A percentile compares a stretch with the other conserved stretches of the same genome.
These are phyloP conservation scores for Cephus pulcher DNA, from an alignment of 2,888 invertebrate species.

Conservation along the genomic window DNA sequence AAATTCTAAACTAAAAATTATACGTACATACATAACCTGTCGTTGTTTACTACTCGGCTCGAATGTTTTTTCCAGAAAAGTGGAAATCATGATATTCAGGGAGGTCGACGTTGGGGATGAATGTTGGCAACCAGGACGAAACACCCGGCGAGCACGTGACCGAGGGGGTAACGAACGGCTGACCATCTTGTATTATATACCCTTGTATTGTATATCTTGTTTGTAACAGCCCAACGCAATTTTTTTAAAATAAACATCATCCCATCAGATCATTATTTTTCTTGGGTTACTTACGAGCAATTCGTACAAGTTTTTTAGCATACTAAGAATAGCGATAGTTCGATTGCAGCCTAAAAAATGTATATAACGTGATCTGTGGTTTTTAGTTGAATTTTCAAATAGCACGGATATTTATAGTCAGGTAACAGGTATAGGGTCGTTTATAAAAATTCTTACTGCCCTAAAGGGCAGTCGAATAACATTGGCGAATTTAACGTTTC, in stretches of 20 bases:
- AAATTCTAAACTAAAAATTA: not conserved
- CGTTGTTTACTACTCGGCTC: not conserved
- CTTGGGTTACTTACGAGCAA: not conserved
- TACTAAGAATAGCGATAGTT: not conserved
- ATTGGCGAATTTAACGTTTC: not conserved
- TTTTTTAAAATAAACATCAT: not conserved
- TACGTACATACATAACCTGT: too few species aligned
- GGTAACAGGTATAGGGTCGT: not conserved
- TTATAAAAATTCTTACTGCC: not conserved
- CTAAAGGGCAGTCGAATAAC: not conserved
- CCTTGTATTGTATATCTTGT: too few species aligned
- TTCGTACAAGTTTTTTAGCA: not conserved
- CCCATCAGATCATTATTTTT: not conserved
- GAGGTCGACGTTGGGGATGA: constrained; percentile 20
- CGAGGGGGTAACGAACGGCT: constrained; percentile 30
- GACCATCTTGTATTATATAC: not conserved
- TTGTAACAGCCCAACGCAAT: not conserved
- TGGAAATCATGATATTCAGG: not conserved
- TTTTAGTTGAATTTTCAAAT: not conserved
- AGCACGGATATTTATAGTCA: not conserved
- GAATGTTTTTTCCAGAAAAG: not conserved
- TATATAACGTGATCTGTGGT: not conserved
- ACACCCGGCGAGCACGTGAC: constrained; percentile 39
- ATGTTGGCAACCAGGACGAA: constrained; percentile 46
- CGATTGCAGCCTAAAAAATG: not conserved